phyloP scores from a whole-genome alignment of 2,113 vertebrate genomes.

The Mohoua ochrocephala region DNA sequence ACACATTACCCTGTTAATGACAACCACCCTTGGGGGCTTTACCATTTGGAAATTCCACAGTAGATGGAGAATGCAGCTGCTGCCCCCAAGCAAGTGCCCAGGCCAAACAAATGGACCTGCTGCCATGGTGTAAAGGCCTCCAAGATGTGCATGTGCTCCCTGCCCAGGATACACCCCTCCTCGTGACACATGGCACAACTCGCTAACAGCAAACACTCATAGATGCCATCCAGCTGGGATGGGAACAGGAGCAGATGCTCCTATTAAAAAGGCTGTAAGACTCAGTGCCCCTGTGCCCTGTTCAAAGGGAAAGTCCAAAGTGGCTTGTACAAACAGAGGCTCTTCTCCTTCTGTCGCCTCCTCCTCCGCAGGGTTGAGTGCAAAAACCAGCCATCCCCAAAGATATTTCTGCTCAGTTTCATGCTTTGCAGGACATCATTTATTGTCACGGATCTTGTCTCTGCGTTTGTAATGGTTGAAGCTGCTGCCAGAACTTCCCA shows the following conservation, averaged over 20 bases:
- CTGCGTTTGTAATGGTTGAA: neutral
- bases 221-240: slow-evolving; percentile 42
- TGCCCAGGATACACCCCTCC: neutral
- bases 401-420: neutral
- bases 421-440: neutral
- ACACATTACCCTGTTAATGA: neutral
- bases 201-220: neutral
- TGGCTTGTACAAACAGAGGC: neutral
- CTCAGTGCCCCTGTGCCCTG: slow-evolving; percentile 12
- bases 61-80: slow-evolving; percentile 12
- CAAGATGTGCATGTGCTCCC: neutral
- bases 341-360: slow-evolving; percentile 19
- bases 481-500: neutral
- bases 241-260: slow-evolving; percentile 45
- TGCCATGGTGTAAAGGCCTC: neutral
- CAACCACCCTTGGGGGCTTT: neutral
- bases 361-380: neutral
- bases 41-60: slow-evolving; percentile 23
- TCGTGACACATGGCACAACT: neutral
- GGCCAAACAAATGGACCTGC: slow-evolving; percentile 4
- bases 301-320: slow-evolving; percentile 38
- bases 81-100: neutral
- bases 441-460: neutral
- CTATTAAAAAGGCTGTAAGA: slow-evolving; percentile 35
- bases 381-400: neutral